A percentile compares a stretch with the other conserved stretches of the same genome.
These are phyloP conservation scores for Parambassis ranga DNA, from an alignment of 2,797 vertebrate genomes.

Conservation along the genomic window DNA sequence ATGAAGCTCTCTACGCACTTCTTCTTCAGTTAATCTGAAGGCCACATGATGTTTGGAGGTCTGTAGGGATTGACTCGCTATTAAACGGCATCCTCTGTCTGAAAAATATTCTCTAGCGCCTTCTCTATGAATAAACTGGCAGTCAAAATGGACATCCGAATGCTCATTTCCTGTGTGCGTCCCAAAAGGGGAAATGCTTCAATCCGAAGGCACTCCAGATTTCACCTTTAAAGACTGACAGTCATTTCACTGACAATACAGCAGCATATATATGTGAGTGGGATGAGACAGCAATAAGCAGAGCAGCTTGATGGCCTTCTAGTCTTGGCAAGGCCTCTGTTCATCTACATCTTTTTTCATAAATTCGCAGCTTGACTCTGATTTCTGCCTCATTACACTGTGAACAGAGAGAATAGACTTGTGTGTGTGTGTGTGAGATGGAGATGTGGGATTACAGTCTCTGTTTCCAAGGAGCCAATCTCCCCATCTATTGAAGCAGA, in stretches of 20 bases:
- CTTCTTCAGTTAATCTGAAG: too few relatives aligned
- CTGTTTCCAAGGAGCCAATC: slow-evolving; percentile 38
- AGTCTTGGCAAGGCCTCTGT: slow-evolving; percentile 59
- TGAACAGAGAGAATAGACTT: slow-evolving; percentile 41
- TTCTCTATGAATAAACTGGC: slow-evolving; percentile 1
- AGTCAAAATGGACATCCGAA: slow-evolving; percentile 17
- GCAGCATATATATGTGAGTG: slow-evolving; percentile 38
- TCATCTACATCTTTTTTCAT: slow-evolving; percentile 73
- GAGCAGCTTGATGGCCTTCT: slow-evolving; percentile 69
- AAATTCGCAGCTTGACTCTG: slow-evolving; percentile 74
- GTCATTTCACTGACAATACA: slow-evolving; percentile 45
- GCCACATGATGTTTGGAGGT: too few relatives aligned
- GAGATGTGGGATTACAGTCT: slow-evolving; percentile 25
- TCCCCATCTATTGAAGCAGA: slow-evolving; percentile 8
- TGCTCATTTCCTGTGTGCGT: slow-evolving; percentile 19
- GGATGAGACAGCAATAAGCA: slow-evolving; percentile 57
- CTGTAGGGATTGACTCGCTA: too few relatives aligned
- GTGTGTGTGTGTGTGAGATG: neutral
- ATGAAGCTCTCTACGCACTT: too few relatives aligned
- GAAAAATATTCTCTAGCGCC: neutral
- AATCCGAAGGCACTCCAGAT: slow-evolving; percentile 34
- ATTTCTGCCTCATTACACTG: slow-evolving; percentile 70
- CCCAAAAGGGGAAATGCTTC: slow-evolving; percentile 31
- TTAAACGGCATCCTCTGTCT: neutral
- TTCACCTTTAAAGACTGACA: slow-evolving; percentile 53